Evolutionary conservation across 2,888 invertebrate species (phyloP).

Genomic region (Hyposoter didymator): DNA sequence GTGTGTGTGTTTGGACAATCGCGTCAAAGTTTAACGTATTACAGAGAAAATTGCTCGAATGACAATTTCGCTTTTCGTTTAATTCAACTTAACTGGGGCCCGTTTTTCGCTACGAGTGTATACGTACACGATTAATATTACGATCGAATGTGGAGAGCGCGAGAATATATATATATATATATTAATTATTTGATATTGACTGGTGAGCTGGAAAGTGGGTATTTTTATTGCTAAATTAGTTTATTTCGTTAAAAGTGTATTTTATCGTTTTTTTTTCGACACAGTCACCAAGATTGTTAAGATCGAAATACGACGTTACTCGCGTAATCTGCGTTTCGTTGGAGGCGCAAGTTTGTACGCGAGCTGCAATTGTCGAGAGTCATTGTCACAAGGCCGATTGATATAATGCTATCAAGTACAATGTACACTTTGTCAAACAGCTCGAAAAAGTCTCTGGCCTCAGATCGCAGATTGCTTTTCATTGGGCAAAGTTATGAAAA

Average conservation of each 20-base stretch:
- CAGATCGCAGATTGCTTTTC: not conserved
- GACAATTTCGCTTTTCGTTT: slow-evolving; percentile 73
- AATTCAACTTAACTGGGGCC: slow-evolving; percentile 77
- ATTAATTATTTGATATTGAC: slow-evolving; percentile 73
- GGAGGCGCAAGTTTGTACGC: slow-evolving; percentile 52
- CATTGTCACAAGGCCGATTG: slow-evolving; percentile 22
- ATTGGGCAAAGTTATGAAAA: not conserved
- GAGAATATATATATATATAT: slow-evolving; percentile 58
- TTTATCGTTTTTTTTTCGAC: slow-evolving; percentile 58
- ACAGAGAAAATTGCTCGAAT: slow-evolving; percentile 78
- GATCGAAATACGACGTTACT: slow-evolving; percentile 55
- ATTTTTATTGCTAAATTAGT: slow-evolving; percentile 15
- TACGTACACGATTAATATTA: slow-evolving; percentile 73
- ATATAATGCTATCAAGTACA: not conserved
- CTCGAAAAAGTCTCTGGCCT: not conserved
- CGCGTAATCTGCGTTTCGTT: slow-evolving; percentile 44
- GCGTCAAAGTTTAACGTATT: slow-evolving; percentile 73
- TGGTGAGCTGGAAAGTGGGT: slow-evolving; percentile 52
- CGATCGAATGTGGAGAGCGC: slow-evolving; percentile 72
- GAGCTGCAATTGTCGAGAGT: slow-evolving; percentile 38
- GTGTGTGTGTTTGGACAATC: not conserved
- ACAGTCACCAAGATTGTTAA: slow-evolving; percentile 55
- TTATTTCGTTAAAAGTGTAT: slow-evolving; percentile 62
- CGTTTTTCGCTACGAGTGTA: slow-evolving; percentile 76
- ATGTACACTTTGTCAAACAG: not conserved